Evolutionary conservation across 2,888 invertebrate genomes (phyloP).

Genomic region (Euplexia lucipara): DNA sequence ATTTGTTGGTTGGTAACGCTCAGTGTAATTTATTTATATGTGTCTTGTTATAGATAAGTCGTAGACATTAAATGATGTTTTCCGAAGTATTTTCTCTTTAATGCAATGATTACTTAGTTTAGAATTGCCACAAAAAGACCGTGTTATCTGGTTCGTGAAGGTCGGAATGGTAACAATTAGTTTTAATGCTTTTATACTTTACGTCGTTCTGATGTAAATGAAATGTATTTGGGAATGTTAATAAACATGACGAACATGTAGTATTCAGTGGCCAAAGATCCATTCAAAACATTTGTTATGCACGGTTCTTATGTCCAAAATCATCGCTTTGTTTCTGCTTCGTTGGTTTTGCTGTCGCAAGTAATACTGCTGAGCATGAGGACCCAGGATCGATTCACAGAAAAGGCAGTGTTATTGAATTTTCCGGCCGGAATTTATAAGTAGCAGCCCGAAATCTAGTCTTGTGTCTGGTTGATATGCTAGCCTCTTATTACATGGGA

Average conservation of each 20-base stretch:
- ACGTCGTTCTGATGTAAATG: constrained; percentile 35
- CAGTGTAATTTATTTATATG: constrained; percentile 27
- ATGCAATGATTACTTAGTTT: constrained; percentile 26
- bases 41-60: constrained; percentile 10
- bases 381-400: no score
- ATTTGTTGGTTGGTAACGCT: constrained; percentile 24
- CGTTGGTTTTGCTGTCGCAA: not conserved
- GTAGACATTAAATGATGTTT: constrained; percentile 38
- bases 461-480: no score
- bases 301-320: not conserved
- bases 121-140: constrained; percentile 37
- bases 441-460: no score
- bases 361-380: no score
- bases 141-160: constrained; percentile 67
- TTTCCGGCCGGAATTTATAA: no score
- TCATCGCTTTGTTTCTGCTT: not conserved
- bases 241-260: constrained; percentile 6
- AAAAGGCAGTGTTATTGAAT: no score
- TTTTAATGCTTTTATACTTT: constrained; percentile 60
- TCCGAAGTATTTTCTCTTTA: constrained; percentile 30
- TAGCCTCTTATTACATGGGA: no score
- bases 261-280: constrained; percentile 22
- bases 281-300: constrained; percentile 9
- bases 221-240: constrained; percentile 31
- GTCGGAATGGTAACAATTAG: constrained; percentile 69